A percentile compares a stretch with the other conserved stretches of the same genome.
These are phyloP conservation scores for Galaxias olidus DNA, from an alignment of 2,797 vertebrate species.

Conservation along the genomic window DNA sequence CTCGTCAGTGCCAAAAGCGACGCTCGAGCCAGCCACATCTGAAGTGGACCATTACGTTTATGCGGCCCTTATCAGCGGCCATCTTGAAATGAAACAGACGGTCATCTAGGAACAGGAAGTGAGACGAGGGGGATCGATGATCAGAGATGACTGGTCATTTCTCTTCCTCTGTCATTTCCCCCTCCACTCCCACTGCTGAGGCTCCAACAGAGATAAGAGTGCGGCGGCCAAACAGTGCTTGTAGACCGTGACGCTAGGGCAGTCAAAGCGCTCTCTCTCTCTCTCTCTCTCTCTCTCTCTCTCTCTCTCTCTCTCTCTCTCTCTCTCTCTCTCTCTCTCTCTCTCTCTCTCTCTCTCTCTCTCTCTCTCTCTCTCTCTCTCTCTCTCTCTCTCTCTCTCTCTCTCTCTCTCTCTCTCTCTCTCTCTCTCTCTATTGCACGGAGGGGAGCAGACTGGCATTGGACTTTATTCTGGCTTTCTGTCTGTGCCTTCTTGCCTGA, in stretches of 20 bases:
- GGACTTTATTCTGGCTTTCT: slow-evolving; percentile 30
- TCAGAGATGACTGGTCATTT: slow-evolving; percentile 25
- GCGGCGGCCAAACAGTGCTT: slow-evolving; percentile 24
- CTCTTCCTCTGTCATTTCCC: slow-evolving; percentile 19
- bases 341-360: slow-evolving; percentile 32
- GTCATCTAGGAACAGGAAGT: slow-evolving; percentile 46
- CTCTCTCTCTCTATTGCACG: slow-evolving; percentile 34
- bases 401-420: slow-evolving; percentile 31
- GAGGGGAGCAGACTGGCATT: slow-evolving; percentile 30
- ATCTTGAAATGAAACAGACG: slow-evolving; percentile 44
- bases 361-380: slow-evolving; percentile 28
- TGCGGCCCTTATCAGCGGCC: slow-evolving; percentile 30
- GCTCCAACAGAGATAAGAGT: slow-evolving; percentile 34
- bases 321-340: slow-evolving; percentile 31
- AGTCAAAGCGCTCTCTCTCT: slow-evolving; percentile 27
- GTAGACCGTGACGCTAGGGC: slow-evolving; percentile 27
- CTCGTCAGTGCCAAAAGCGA: slow-evolving; percentile 20
- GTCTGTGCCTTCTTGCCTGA: slow-evolving; percentile 27
- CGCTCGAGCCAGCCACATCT: slow-evolving; percentile 20
- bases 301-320: slow-evolving; percentile 31
- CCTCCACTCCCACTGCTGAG: slow-evolving; percentile 33
- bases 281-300: slow-evolving; percentile 32
- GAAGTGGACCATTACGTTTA: slow-evolving; percentile 39
- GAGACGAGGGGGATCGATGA: slow-evolving; percentile 37
- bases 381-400: slow-evolving; percentile 31